Evolutionary conservation across 1,140 invertebrate genomes (phyloP).

Genomic region (Platyura marginata): DNA sequence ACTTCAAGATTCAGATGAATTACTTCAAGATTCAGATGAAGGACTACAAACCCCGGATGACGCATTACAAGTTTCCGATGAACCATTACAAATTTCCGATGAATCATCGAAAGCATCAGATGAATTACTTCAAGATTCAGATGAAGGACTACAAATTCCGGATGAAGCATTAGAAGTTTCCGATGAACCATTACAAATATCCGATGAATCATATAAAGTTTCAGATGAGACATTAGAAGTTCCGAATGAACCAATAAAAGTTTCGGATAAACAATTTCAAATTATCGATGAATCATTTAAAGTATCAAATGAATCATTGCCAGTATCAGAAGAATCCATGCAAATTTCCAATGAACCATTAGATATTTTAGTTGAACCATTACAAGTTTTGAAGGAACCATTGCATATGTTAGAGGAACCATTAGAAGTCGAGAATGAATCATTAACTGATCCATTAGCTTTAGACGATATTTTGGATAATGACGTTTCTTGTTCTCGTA

Average conservation of each 20-base stretch:
- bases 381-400: neutral
- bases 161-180: no score
- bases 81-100: neutral
- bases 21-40: neutral
- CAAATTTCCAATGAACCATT: neutral
- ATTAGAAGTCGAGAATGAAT: slow-evolving; percentile 3
- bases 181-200: no score
- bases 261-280: no score
- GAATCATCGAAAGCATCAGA: slow-evolving; percentile 2
- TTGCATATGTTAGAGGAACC: neutral
- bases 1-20: neutral
- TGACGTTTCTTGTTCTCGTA: neutral
- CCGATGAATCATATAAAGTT: no score
- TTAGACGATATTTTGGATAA: slow-evolving; percentile 12
- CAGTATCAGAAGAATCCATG: no score
- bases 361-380: neutral
- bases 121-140: no score
- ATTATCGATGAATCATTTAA: no score
- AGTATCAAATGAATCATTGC: no score
- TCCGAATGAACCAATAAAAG: no score
- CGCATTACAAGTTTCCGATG: neutral
- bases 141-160: no score
- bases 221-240: no score
- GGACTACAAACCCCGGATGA: neutral
- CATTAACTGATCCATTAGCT: slow-evolving; percentile 18